These are phyloP conservation scores for Camelus bactrianus DNA, from an alignment of 2,113 vertebrate genomes.

Conservation along the genomic window DNA sequence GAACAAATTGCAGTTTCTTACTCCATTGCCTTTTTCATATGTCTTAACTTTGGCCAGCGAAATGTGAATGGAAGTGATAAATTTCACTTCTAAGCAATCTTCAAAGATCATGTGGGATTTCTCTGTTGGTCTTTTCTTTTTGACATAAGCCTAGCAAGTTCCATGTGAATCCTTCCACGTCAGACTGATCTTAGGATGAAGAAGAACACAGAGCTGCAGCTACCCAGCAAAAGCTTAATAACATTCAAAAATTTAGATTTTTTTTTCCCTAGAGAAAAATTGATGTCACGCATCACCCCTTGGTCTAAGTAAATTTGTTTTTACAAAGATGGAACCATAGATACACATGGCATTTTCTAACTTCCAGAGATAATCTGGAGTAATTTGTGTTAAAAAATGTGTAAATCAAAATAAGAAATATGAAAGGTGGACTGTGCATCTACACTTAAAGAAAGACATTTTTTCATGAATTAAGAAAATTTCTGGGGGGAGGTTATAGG, in stretches of 20 bases:
- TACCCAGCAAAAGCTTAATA: not conserved
- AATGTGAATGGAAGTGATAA: not conserved
- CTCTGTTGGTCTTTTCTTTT: not conserved
- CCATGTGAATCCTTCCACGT: not conserved
- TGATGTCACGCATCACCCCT: not conserved
- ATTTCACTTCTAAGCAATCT: constrained; percentile 8
- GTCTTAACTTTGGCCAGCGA: not conserved
- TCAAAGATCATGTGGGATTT: not conserved
- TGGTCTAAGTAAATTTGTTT: not conserved
- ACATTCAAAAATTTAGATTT: not conserved
- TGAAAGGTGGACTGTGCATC: not conserved
- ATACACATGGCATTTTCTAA: not conserved
- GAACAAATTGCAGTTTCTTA: not conserved
- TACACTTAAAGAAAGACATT: not conserved
- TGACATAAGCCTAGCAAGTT: not conserved
- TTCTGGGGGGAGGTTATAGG: not conserved
- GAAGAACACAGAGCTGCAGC: not conserved
- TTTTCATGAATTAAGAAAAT: not conserved
- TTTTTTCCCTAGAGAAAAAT: not conserved
- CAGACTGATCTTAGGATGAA: not conserved
- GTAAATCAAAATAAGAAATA: not conserved
- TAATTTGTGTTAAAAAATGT: not conserved
- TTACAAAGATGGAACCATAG: not conserved
- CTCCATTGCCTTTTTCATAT: not conserved
- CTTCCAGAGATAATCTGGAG: not conserved